phyloP scores from a whole-genome alignment of 1,140 invertebrate species.

The Drosophila malerkotliana region DNA sequence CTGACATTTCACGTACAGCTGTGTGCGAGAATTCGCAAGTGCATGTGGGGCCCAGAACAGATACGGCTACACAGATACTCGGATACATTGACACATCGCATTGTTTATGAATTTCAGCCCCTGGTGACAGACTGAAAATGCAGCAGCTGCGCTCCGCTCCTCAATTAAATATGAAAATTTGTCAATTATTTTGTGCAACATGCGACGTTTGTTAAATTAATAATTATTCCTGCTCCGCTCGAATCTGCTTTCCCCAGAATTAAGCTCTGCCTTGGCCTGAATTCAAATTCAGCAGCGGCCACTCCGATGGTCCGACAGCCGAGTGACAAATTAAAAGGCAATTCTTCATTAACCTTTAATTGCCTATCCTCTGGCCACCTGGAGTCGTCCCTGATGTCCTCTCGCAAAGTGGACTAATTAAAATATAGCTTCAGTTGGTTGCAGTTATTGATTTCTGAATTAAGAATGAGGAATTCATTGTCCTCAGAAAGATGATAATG shows the following conservation, averaged over 20 bases:
- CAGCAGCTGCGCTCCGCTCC: conserved; percentile 67
- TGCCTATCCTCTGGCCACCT: conserved; percentile 8
- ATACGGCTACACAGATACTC: conserved; percentile 8
- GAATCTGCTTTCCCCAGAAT: conserved; percentile 39
- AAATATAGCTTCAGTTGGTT: not conserved
- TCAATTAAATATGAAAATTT: conserved; percentile 83
- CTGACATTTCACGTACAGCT: conserved; percentile 68
- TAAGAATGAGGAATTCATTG: not conserved
- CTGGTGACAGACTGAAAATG: conserved; percentile 62
- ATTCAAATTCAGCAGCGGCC: conserved; percentile 24
- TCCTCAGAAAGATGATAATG: not conserved
- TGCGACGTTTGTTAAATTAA: conserved; percentile 81
- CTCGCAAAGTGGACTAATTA: conserved; percentile 16
- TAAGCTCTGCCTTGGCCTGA: conserved; percentile 44
- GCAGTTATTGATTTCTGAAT: not conserved
- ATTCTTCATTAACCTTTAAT: conserved; percentile 46
- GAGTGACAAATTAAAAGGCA: conserved; percentile 49
- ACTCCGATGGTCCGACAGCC: conserved; percentile 13
- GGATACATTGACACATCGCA: conserved; percentile 39
- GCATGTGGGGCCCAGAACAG: conserved; percentile 17
- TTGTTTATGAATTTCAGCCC: conserved; percentile 78
- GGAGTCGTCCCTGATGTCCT: conserved; percentile 7
- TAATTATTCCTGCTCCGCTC: conserved; percentile 71
- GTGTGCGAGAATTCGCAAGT: conserved; percentile 62
- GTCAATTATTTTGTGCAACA: conserved; percentile 82